phyloP scores from a whole-genome alignment of 2,113 vertebrate species.

The Sturnira hondurensis region DNA sequence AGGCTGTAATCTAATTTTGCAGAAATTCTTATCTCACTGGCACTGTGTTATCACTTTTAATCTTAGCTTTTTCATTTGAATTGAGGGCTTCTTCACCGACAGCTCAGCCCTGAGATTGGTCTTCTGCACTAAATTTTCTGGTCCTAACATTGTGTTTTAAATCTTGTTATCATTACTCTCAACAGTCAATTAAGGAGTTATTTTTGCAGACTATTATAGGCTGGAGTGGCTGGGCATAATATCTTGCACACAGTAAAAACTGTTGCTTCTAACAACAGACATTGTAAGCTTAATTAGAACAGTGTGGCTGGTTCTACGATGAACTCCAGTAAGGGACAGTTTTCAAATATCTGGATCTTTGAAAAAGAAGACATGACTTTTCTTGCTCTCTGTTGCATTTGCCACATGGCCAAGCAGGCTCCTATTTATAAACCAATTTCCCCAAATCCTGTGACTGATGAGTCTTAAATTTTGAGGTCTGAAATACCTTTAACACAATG shows the following conservation, averaged over 20 bases:
- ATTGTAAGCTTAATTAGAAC: constrained; percentile 51
- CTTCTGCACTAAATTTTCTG: constrained; percentile 67
- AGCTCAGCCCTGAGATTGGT: constrained; percentile 65
- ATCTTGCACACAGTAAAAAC: constrained; percentile 59
- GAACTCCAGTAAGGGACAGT: constrained; percentile 39
- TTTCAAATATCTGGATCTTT: constrained; percentile 31
- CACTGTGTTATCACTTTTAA: constrained; percentile 81
- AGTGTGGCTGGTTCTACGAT: constrained; percentile 33
- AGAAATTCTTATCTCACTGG: constrained; percentile 75
- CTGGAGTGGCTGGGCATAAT: constrained; percentile 65
- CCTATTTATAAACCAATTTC: neutral
- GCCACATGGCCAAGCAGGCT: neutral
- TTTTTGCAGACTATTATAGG: constrained; percentile 65
- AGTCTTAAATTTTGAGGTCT: neutral
- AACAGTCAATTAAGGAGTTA: constrained; percentile 75
- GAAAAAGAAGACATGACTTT: neutral
- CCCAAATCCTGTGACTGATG: neutral
- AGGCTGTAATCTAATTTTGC: constrained; percentile 79
- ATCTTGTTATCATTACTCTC: constrained; percentile 76
- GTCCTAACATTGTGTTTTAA: constrained; percentile 70
- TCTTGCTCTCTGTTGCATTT: neutral
- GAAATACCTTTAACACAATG: neutral
- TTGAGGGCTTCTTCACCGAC: constrained; percentile 74
- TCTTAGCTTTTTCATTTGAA: constrained; percentile 80
- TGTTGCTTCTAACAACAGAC: constrained; percentile 64